Evolutionary conservation across 2,888 invertebrate genomes (phyloP), one percentile per base, ranked within the genome.

Genomic region (Rutpela maculata): DNA sequence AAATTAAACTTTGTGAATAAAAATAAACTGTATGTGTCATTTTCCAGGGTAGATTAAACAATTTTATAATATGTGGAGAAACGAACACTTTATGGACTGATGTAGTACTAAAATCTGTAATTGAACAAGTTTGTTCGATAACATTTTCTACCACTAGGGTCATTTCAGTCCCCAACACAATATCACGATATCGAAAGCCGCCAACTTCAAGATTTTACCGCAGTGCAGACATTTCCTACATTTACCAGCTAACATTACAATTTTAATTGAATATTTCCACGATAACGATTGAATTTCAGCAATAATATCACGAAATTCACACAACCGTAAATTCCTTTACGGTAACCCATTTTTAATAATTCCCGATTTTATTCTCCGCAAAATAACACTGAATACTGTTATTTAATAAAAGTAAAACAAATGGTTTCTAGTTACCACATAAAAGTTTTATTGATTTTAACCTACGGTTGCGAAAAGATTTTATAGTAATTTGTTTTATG

Each of bases 241-340:
- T 70, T 59, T 60, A 15, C 59, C 70, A 43, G 38, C 59, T 35
- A 60, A 19, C 11, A 69, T 57, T 69, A 69, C 57, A 38, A 59
- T 70, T 70, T 70, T 59, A 60, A 70, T 70, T 59, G 60, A 70
- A 67, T 67, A 67, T 59, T 38, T 57, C 15, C 43, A 43, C 70
- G 59, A 38, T 38, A 70, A 19, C 59, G 35, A 59, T 38, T 60
- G 70, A 70, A 70, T 60, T 70, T 35, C 69, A 35, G 22, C 38
- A 60, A 19, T 60, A 70, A 43, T 17, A 43, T 43, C 12, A 60
- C 59, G n/a, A 17, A 35, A 38, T 65, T 38, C 43, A 18, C 43
- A 9, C 19, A 22, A 55, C 19, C 10, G 50, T 55, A 70, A 70
- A 60, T 19, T 12, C 26, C 35, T 59, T 70, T 15, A 43, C 57